Evolutionary conservation across 1,140 invertebrate genomes (phyloP).

Genomic region (Calliopsis andreniformis): DNA sequence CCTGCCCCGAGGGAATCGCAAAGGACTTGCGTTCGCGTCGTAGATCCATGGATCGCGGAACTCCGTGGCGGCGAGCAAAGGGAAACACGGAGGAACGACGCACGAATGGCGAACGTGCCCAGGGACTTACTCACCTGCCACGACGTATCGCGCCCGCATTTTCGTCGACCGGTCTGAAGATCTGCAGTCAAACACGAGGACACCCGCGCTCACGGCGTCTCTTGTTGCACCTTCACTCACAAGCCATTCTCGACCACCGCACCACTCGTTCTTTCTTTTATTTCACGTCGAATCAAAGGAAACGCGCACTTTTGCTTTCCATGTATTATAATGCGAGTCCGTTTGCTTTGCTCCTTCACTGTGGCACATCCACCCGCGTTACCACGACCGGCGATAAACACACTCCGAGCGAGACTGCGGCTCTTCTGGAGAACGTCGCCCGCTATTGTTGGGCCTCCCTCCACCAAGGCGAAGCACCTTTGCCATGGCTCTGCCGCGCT

Average conservation of each 20-base stretch:
- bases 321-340: constrained; percentile 27
- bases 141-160: constrained; percentile 68
- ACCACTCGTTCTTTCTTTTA: background rate
- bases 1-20: too few species aligned
- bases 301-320: constrained; percentile 29
- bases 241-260: constrained; percentile 43
- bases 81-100: constrained; percentile 27
- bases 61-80: constrained; percentile 6
- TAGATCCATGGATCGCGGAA: background rate
- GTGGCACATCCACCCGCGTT: constrained; percentile 43
- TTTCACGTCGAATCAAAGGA: constrained; percentile 8
- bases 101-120: constrained; percentile 43
- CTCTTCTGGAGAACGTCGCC: constrained; percentile 53
- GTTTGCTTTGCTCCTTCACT: constrained; percentile 35
- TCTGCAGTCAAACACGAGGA: constrained; percentile 32
- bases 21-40: background rate
- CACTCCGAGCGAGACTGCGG: constrained; percentile 61
- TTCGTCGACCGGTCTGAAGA: constrained; percentile 47
- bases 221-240: constrained; percentile 51
- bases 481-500: background rate
- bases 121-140: constrained; percentile 68
- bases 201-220: constrained; percentile 46
- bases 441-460: constrained; percentile 36
- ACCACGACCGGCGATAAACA: constrained; percentile 48
- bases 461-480: constrained; percentile 17